Base-by-base conservation (phyloP, 2,113 vertebrate species). In the Excalfactoria chinensis region DNA sequence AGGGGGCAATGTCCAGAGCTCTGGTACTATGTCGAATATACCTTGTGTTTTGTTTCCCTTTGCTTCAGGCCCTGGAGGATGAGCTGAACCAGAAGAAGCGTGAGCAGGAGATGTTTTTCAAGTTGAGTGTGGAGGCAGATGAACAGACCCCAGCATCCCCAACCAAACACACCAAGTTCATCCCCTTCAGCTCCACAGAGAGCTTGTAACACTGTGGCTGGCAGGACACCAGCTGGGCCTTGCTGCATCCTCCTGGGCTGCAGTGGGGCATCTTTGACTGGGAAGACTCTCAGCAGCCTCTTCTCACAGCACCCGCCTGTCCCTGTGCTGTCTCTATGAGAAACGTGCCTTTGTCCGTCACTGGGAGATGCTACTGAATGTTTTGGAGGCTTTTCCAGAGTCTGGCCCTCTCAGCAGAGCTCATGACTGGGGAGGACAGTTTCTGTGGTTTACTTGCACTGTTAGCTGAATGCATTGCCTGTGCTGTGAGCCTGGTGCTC, bases 101-200 rank as follows among this genome's bases (percentile, higher is more conserved):
- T 17, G 99, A 99, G 46, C 99, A 99, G 97, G 99, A 99, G 95
- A 95, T 97, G 82, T 99, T 99, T 97, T 99, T 99, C 95, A 98
- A 91, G 90, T 95, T 99, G 94, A 98, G 93, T 0, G 97, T 98
- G 53, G 96, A 97, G 7, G 71, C 87, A 0, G 98, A 98, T 30
- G 96, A 89, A 71, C 93, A 95, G 16, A 97, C 56, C 26, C 98
- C 98, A 44, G 96, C 95, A 84, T 98, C 99, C 11, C 97, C 98
- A 2, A 97, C 85, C 92, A 99, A 98, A 93, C 96, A 98, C 20
- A 97, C 98, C 93, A 99, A 98, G 93, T 99, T 99, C 26, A 96
- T 99, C 84, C 98, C 98, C 2, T 99, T 98, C 93, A 97, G 91
- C 93, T 97, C 98, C 4, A n/a, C 93, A 15, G 98, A 98, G 56